These are phyloP conservation scores for Microctonus hyperodae DNA, from an alignment of 2,888 invertebrate species.

Conservation along the genomic window DNA sequence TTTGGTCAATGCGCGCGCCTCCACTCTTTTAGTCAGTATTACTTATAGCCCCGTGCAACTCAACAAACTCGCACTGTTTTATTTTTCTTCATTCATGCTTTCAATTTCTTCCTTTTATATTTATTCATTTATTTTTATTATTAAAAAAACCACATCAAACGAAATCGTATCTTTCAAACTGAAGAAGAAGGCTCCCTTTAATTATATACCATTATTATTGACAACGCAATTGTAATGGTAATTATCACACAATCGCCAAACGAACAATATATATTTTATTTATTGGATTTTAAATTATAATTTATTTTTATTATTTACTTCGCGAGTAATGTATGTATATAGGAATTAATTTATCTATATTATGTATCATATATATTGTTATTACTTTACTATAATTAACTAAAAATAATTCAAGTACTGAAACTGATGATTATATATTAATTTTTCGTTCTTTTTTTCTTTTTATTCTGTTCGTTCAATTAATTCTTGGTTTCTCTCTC, in stretches of 20 bases:
- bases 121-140: too few species aligned
- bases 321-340: too few species aligned
- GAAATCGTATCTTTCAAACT: background rate
- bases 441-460: background rate
- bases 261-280: too few species aligned
- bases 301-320: too few species aligned
- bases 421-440: slow-evolving; percentile 9
- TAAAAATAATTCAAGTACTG: background rate
- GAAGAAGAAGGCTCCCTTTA: background rate
- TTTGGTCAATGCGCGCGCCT: slow-evolving; percentile 25
- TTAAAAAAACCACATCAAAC: too few species aligned
- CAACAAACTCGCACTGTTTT: background rate
- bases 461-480: background rate
- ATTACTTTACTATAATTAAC: background rate
- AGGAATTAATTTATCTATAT: too few species aligned
- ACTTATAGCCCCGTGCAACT: background rate
- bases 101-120: too few species aligned
- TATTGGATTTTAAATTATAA: too few species aligned
- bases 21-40: slow-evolving; percentile 14
- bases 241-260: background rate
- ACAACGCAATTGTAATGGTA: background rate
- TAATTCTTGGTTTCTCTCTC: too few species aligned
- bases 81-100: background rate
- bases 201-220: background rate
- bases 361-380: too few species aligned